A percentile compares a stretch with the other conserved stretches of the same genome.
Conservation (phyloP, 2,113 vertebrate genomes). For the Hypanus sabinus region DNA sequence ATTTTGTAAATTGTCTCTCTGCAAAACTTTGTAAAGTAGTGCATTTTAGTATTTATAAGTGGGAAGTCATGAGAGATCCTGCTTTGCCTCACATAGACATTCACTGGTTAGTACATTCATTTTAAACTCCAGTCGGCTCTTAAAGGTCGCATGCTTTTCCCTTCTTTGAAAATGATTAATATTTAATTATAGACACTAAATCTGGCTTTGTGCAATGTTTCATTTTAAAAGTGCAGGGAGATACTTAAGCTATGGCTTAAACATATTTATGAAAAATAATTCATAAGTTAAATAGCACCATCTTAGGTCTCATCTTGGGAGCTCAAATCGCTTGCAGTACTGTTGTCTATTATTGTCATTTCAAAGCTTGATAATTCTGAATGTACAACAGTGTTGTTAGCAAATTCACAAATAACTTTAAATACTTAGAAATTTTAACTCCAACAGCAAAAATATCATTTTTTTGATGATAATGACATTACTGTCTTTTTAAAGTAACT, state of each 20-base stretch:
- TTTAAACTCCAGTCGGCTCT: neutral
- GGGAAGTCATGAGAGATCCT: neutral
- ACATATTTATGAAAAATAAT: neutral
- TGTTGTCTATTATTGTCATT: neutral
- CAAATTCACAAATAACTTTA: constrained; percentile 2
- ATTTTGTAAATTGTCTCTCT: neutral
- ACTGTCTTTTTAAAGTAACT: neutral
- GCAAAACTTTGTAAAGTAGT: neutral
- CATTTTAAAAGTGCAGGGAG: too few relatives aligned
- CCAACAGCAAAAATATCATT: neutral
- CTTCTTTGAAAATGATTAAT: neutral
- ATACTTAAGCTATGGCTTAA: neutral
- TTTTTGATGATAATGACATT: neutral
- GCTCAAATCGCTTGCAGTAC: neutral
- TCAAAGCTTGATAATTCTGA: neutral
- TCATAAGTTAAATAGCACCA: neutral
- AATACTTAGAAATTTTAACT: neutral
- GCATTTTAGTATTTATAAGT: neutral
- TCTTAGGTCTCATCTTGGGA: neutral
- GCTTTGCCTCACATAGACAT: neutral
- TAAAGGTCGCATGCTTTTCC: neutral
- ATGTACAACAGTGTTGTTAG: neutral
- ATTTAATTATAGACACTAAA: constrained; percentile 15
- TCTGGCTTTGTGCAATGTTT: too few relatives aligned
- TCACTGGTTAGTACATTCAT: neutral